Evolutionary conservation across 2,888 invertebrate genomes (phyloP).

Genomic region (Hydrotaea cyrtoneurina): DNA sequence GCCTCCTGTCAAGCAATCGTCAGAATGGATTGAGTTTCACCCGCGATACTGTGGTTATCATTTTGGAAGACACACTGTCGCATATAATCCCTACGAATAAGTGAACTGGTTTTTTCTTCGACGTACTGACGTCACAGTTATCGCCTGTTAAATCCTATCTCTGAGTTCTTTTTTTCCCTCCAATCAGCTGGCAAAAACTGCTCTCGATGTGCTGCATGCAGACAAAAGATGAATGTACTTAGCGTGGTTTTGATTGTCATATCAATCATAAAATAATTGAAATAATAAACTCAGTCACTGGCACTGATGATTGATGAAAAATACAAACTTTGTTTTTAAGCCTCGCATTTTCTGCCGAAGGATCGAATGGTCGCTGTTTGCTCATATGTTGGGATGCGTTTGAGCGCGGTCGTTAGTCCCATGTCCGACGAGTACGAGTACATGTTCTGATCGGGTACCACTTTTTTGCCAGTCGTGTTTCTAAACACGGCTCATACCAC

Average conservation of each 20-base stretch:
- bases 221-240: conserved; percentile 10
- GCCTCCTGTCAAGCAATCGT: too few species aligned
- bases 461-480: conserved; percentile 42
- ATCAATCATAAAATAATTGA: conserved; percentile 57
- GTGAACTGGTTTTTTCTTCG: neutral
- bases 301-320: conserved; percentile 41
- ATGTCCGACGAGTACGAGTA: conserved; percentile 12
- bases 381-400: conserved; percentile 41
- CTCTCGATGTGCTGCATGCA: neutral
- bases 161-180: too few species aligned
- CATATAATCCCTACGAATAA: neutral
- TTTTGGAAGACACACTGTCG: too few species aligned
- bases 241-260: conserved; percentile 4
- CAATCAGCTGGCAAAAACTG: neutral
- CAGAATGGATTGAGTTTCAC: too few species aligned
- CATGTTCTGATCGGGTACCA: conserved; percentile 29
- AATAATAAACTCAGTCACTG: conserved; percentile 53
- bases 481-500: conserved; percentile 45
- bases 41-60: too few species aligned
- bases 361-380: neutral
- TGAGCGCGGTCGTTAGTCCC: conserved; percentile 42
- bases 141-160: neutral
- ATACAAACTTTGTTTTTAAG: conserved; percentile 45
- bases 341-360: conserved; percentile 15
- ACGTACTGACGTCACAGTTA: neutral